Percentiles rank a stretch among this genome's conserved stretches.
Conservation (phyloP, 2,888 invertebrate genomes). For the Agrochola lychnidis region DNA sequence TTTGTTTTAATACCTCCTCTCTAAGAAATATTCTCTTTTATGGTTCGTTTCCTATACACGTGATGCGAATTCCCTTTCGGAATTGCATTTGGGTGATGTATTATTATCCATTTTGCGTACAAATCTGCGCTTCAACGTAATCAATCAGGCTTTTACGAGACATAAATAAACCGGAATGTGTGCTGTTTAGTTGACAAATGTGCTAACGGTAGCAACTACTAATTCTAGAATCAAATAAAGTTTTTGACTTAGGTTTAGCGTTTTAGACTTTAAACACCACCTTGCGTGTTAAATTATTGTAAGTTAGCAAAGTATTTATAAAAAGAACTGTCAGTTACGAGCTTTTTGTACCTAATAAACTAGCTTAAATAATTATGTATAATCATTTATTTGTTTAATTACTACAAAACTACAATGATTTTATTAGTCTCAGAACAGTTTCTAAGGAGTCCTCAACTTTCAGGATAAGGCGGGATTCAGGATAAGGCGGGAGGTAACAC, state of each 20-base stretch:
- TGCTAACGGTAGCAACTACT: slow-evolving; percentile 29
- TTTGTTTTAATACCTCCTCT: slow-evolving; percentile 16
- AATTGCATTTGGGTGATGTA: slow-evolving; percentile 73
- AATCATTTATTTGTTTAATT: background rate
- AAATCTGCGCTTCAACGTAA: slow-evolving; percentile 73
- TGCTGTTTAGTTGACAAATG: slow-evolving; percentile 60
- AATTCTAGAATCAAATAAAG: slow-evolving; percentile 15
- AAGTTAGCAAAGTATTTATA: background rate
- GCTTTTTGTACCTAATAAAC: too few species aligned
- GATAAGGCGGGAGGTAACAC: too few species aligned
- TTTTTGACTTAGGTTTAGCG: slow-evolving; percentile 4
- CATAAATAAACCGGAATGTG: slow-evolving; percentile 69
- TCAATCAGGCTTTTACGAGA: slow-evolving; percentile 73
- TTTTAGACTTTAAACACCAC: background rate
- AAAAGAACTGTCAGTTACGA: background rate
- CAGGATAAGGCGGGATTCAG: too few species aligned
- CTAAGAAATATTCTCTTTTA: slow-evolving; percentile 31
- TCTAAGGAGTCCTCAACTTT: too few species aligned
- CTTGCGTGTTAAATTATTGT: background rate
- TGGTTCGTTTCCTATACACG: slow-evolving; percentile 33
- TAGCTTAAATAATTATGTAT: background rate
- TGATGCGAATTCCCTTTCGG: slow-evolving; percentile 63
- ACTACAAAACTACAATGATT: background rate
- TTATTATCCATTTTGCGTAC: slow-evolving; percentile 71
- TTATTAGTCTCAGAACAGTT: background rate